Base-by-base conservation (phyloP, 2,888 invertebrate species). In the Exocentrus adspersus region DNA sequence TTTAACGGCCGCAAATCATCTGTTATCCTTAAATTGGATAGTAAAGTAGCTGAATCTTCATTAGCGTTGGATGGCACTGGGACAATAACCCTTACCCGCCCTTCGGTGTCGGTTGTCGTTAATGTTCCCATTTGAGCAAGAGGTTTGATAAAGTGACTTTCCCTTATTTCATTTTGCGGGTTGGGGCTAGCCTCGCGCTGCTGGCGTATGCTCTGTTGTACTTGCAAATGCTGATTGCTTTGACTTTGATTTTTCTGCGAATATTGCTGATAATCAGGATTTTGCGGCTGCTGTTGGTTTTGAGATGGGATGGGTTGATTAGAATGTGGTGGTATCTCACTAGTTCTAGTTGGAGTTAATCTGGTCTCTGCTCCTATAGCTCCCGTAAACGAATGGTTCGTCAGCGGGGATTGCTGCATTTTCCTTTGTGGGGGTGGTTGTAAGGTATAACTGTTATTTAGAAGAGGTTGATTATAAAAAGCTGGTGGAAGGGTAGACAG, bases 71-170 rank as follows among this genome's bases (percentile, higher is more conserved):
- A 75, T 9, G 83, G 80, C 6, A 89, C 86, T 0, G 89, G 89
- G 20, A 89, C 89, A 24, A 89, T 87, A 20, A 89, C 84, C 64
- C 88, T 82, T 17, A 89, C 85, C 41, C 87, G 83, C 0, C 89
- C 89, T 21, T 88, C 87, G 7, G 85, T 81, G 16, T 88, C 88
- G 0, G 87, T 87, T 0, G 89, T 87, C 0, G 88, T 87, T 48
- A 89, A 74, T 1, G 88, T 87, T 0, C 87, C 87, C 67, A 87
- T 87, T 75, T 89, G 89, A 4, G 89, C 87, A 42, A 90, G 79
- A 0, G 90, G 90, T 81, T 89, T 89, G 65, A 90, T 90, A 72
- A 90, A 89, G 12, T 88, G 86, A n/a, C 74, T 70, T 43, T 78
- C 78, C 41, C 50, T 50, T 28, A 57, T 57, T 16, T 64, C 65